These are phyloP conservation scores for Anthopleura xanthogrammica DNA, from an alignment of 92 coral and sea anemone genomes.

Conservation along the genomic window DNA sequence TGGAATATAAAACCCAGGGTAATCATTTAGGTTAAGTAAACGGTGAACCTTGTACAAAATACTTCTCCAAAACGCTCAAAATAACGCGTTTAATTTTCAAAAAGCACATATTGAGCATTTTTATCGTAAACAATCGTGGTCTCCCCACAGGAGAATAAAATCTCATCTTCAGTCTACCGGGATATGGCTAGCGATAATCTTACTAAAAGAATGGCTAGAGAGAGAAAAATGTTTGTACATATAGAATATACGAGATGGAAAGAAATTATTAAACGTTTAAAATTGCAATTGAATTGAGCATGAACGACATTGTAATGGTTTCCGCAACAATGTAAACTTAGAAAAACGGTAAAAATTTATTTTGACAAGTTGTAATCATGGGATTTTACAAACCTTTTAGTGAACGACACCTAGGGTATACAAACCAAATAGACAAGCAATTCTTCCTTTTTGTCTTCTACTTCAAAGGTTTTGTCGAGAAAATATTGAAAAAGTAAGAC, in stretches of 20 bases:
- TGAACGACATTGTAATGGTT: slow-evolving; percentile 2
- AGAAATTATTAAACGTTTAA: background rate
- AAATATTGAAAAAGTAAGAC: too few species aligned
- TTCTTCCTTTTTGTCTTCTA: too few species aligned
- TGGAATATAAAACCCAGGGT: background rate
- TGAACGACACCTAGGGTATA: too few species aligned
- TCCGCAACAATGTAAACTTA: slow-evolving; percentile 4
- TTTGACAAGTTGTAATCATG: background rate
- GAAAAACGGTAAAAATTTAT: background rate
- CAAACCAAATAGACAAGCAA: too few species aligned
- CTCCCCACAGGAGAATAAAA: background rate
- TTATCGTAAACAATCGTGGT: background rate
- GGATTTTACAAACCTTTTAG: background rate
- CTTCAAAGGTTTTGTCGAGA: too few species aligned
- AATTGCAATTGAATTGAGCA: background rate
- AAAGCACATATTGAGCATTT: background rate
- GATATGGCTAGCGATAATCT: background rate
- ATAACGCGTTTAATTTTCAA: background rate
- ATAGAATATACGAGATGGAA: background rate
- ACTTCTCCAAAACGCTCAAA: background rate
- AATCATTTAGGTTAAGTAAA: slow-evolving; percentile 7
- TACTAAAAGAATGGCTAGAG: background rate
- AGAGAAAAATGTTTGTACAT: background rate
- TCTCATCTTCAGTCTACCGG: background rate
- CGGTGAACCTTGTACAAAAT: background rate